A percentile compares a stretch with the other conserved stretches of the same genome.
Evolutionary conservation across 1,140 invertebrate species (phyloP).

Genomic region (Microvelia longipes): DNA sequence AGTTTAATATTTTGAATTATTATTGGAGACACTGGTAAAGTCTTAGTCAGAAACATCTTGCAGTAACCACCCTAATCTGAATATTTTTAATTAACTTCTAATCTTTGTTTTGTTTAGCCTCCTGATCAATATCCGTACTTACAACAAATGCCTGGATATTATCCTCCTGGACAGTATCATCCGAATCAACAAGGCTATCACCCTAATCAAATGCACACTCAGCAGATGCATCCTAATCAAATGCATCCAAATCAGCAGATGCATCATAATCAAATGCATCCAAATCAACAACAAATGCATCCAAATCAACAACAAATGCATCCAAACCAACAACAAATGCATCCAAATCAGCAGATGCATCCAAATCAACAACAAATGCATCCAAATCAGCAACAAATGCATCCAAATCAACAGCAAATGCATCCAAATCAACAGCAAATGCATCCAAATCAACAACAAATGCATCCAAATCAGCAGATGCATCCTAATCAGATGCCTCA

Average conservation of each 20-base stretch:
- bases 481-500: conserved; percentile 15
- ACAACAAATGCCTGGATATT: not conserved
- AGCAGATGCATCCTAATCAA: conserved; percentile 13
- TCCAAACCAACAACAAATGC: no score
- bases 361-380: conserved; percentile 21
- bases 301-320: conserved; percentile 16
- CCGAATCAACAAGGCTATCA: conserved; percentile 7
- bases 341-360: conserved; percentile 13
- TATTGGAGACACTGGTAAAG: no score
- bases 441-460: conserved; percentile 18
- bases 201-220: conserved; percentile 9
- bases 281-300: conserved; percentile 4
- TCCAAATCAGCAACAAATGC: conserved; percentile 25
- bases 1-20: no score
- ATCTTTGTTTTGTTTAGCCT: not conserved
- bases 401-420: conserved; percentile 9
- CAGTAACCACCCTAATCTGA: no score
- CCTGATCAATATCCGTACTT: not conserved
- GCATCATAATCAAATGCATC: conserved; percentile 7
- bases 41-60: no score
- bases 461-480: conserved; percentile 25
- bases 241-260: conserved; percentile 18
- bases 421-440: conserved; percentile 17
- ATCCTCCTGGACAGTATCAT: conserved; percentile 12
- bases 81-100: no score